A percentile compares a stretch with the other conserved stretches of the same genome.
Conservation (phyloP, 1,140 invertebrate genomes). For the Drosophila lini region DNA sequence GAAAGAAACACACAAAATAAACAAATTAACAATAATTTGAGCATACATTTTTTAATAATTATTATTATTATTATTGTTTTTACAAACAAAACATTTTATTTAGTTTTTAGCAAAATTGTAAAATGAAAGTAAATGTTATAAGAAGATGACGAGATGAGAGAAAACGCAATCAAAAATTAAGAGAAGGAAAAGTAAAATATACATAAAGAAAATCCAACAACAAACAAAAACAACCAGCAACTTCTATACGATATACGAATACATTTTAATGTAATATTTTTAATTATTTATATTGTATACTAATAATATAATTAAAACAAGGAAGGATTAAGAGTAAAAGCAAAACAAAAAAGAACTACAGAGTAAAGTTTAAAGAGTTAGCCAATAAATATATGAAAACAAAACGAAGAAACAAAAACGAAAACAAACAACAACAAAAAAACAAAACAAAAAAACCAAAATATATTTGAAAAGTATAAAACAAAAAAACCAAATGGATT, state of each 20-base stretch:
- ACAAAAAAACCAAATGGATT: slow-evolving; percentile 55
- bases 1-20: slow-evolving; percentile 46
- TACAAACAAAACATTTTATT: slow-evolving; percentile 74
- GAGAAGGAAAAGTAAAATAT: slow-evolving; percentile 61
- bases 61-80: slow-evolving; percentile 72
- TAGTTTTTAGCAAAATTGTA: slow-evolving; percentile 84
- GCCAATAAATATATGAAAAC: slow-evolving; percentile 84
- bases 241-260: slow-evolving; percentile 84
- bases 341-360: slow-evolving; percentile 77
- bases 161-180: slow-evolving; percentile 78
- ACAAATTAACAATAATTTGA: slow-evolving; percentile 53
- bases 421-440: slow-evolving; percentile 38
- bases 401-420: slow-evolving; percentile 54
- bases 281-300: slow-evolving; percentile 84
- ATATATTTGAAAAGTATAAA: slow-evolving; percentile 83
- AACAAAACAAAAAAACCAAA: slow-evolving; percentile 47
- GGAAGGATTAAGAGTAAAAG: slow-evolving; percentile 67
- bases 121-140: slow-evolving; percentile 71
- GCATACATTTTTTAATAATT: slow-evolving; percentile 66
- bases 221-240: slow-evolving; percentile 70
- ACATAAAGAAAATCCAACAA: slow-evolving; percentile 50
- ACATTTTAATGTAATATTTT: slow-evolving; percentile 85
- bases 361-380: slow-evolving; percentile 84
- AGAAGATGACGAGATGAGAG: slow-evolving; percentile 44
- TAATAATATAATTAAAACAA: slow-evolving; percentile 81